Base-by-base conservation (phyloP, 2,888 invertebrate genomes). In the Sesia apiformis region DNA sequence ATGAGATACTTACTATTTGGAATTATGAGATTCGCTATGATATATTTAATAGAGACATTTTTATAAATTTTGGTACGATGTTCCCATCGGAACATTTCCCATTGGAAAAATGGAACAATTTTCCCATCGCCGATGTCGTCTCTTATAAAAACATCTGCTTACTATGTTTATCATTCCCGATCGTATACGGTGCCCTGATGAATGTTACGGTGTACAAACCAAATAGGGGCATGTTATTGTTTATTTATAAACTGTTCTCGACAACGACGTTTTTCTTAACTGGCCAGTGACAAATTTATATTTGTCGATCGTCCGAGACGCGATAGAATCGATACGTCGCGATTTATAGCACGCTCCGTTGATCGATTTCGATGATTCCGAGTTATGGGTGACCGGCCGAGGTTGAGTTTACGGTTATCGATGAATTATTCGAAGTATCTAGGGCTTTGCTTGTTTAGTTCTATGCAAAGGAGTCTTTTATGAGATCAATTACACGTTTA, bases 231-330 rank as follows among this genome's bases (percentile, higher is more conserved):
- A 65, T 72, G 73, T 80, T 86, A 86, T 87, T 88, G 81, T 87
- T 89, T 89, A 89, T 89, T 87, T 87, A 87, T 88, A 87, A 88
- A 82, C 72, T 75, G 66, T 72, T 70, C 69, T 62, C 63, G 66
- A 71, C 66, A 65, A 67, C 67, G 66, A 68, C 66, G 67, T 81
- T 84, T 85, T 86, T 81, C 82, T 79, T 46, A 66, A 77, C 70
- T 76, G 69, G 69, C 70, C 81, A 72, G 76, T 87, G 88, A 87
- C 87, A 87, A 88, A 89, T 88, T 86, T 89, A 88, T 88, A 88
- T 86, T 60, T 82, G 84, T 84, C 82, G 85, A 84, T 83, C 73
- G 76, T 61, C 70, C 63, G 74, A 70, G 78, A 78, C 78, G 78
- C 78, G 86, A 88, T 87, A 83, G 81, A 81, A 84, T 81, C 83